Base-by-base conservation (phyloP, 1,140 invertebrate species). In the Leptestheria dahalacensis region DNA sequence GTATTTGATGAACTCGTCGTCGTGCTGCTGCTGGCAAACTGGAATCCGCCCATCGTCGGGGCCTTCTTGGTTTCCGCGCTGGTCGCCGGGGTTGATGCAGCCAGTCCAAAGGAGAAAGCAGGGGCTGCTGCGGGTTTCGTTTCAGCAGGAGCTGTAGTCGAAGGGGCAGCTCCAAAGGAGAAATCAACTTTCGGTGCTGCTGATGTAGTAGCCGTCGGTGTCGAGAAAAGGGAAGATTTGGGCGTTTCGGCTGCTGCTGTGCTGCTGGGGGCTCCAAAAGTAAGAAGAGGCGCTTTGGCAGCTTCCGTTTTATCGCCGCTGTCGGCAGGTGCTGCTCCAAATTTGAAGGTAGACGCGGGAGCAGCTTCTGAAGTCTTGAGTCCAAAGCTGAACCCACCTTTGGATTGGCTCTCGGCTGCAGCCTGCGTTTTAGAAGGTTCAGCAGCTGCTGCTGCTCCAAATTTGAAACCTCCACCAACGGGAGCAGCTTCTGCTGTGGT, bases 301-400 rank as follows among this genome's bases (percentile, higher is more conserved):
- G 28, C 28, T 28, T 11, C 33, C 2, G 28, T 55, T 55, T 55
- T 28, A 29, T 55, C 53, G n/a, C n/a, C n/a, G n/a, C n/a, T n/a
- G n/a, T n/a, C n/a, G n/a, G 52, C n/a, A 4, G 18, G 18, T 15
- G 55, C 3, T 2, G 48, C 48, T n/a, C 57, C 57, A 59, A 59
- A 59, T 15, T 50, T 59, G 48, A 59, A 59, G n/a, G 48, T 1
- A 3, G 57, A 48, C 2, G 20, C 46, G 1, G 48, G 10, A 21
- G 18, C 23, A 20, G n/a, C 23, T 10, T 21, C 25, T n/a, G n/a
- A n/a, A n/a, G n/a, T 59, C 12, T 49, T 28, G 21, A 18, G n/a
- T 25, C 57, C 21, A 25, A 47, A 24, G 10, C 29, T 11, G 11
- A 15, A 23, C 28, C 50, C 50, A 52, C 50, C 21, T 2, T 15